These are phyloP conservation scores for Cricetomys ansorgei DNA, from an alignment of 2,113 vertebrate species.

Conservation along the genomic window DNA sequence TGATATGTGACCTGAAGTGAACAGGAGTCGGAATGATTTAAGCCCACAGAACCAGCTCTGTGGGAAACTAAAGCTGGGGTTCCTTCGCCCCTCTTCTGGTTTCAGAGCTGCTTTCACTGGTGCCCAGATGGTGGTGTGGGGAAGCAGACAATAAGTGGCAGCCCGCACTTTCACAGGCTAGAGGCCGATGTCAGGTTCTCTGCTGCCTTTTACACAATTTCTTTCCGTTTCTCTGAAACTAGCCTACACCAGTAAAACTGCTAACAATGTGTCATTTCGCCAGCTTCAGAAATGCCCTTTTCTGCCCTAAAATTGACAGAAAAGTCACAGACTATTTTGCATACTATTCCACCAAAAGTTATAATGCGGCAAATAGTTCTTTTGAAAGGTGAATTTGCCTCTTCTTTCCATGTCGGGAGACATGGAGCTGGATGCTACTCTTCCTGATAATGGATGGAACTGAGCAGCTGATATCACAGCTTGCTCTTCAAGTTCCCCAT, in stretches of 20 bases:
- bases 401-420: background rate
- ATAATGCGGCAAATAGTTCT: background rate
- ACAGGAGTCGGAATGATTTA: background rate
- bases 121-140: background rate
- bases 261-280: background rate
- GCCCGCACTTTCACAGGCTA: background rate
- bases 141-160: too few species aligned
- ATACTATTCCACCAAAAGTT: background rate
- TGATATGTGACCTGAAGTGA: background rate
- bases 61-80: background rate
- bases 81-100: background rate
- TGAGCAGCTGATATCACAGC: background rate
- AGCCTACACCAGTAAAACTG: background rate
- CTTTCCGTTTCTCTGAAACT: background rate
- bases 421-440: rapidly evolving
- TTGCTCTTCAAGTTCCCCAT: background rate
- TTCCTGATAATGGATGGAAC: rapidly evolving
- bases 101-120: background rate
- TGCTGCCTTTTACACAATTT: background rate
- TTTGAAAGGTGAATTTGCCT: background rate
- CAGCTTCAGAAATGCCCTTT: background rate
- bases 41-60: rapidly evolving
- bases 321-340: background rate
- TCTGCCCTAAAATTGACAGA: background rate
- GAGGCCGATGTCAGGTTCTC: background rate